Conservation (phyloP, 92 coral and sea anemone genomes). For the Chrysogorgia sp. region DNA sequence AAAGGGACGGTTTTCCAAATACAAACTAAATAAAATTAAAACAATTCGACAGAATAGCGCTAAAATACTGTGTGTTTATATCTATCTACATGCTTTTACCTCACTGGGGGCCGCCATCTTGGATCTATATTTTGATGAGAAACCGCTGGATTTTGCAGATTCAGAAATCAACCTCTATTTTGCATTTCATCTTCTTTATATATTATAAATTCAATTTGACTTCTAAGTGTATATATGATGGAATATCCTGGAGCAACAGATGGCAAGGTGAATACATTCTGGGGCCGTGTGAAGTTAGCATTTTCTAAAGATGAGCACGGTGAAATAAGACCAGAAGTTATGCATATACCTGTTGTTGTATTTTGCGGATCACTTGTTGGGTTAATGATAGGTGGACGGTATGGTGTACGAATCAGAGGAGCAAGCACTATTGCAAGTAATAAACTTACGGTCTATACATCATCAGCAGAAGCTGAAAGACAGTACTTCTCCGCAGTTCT, state of each 20-base stretch:
- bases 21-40: neutral
- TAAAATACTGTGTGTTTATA: neutral
- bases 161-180: neutral
- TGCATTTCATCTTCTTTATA: too few species aligned
- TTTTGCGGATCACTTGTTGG: constrained; percentile 79
- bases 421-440: constrained; percentile 70
- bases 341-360: constrained; percentile 78
- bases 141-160: neutral
- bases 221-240: neutral
- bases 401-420: constrained; percentile 83
- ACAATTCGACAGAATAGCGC: neutral
- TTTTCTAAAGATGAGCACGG: constrained; percentile 36
- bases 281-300: constrained; percentile 36
- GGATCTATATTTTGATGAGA: neutral
- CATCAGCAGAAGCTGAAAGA: constrained; percentile 88
- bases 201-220: too few species aligned
- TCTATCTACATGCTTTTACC: neutral
- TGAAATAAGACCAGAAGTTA: constrained; percentile 35
- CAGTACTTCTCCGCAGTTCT: constrained; percentile 77
- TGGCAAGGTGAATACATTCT: constrained; percentile 5
- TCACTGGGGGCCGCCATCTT: constrained; percentile 17
- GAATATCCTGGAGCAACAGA: neutral
- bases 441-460: constrained; percentile 79
- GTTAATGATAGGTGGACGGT: constrained; percentile 89
- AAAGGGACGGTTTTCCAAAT: neutral